Conservation (phyloP, 2,888 invertebrate species). For the Capitulum mitella region DNA sequence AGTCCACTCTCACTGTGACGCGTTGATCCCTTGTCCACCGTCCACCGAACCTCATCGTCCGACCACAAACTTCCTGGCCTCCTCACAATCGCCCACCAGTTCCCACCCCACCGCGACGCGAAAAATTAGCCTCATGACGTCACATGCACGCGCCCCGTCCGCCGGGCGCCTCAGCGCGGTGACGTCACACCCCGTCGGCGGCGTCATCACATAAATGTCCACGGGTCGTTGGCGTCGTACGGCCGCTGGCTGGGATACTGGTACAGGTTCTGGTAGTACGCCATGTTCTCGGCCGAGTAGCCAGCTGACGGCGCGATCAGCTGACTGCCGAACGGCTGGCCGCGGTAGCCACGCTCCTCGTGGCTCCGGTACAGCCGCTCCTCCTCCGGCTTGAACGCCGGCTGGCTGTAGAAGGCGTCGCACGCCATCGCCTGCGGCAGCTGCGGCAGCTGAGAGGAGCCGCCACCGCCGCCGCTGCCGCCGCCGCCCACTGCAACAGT, state of each 20-base stretch:
- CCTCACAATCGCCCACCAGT: no score
- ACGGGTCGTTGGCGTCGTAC: constrained; percentile 4
- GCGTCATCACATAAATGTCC: constrained; percentile 11
- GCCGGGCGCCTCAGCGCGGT: neutral
- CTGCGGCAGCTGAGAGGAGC: neutral
- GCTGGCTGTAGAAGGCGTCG: neutral
- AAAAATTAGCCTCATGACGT: no score
- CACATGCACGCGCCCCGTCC: neutral
- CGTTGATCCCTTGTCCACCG: no score
- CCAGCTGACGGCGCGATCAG: neutral
- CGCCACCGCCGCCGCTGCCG: neutral
- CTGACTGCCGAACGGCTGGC: constrained; percentile 8
- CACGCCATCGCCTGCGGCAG: neutral
- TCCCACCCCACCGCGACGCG: no score
- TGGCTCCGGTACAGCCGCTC: neutral
- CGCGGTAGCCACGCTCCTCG: neutral
- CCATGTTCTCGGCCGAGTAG: constrained; percentile 6
- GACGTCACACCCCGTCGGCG: neutral
- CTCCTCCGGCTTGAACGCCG: constrained; percentile 6
- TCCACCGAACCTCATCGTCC: no score
- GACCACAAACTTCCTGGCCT: no score
- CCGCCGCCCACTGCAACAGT: no score
- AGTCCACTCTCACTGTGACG: no score
- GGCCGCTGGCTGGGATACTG: constrained; percentile 9
- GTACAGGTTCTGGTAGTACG: constrained; percentile 16